phyloP scores from a whole-genome alignment of 2,888 invertebrate species.

The Dexiosoma caninum region DNA sequence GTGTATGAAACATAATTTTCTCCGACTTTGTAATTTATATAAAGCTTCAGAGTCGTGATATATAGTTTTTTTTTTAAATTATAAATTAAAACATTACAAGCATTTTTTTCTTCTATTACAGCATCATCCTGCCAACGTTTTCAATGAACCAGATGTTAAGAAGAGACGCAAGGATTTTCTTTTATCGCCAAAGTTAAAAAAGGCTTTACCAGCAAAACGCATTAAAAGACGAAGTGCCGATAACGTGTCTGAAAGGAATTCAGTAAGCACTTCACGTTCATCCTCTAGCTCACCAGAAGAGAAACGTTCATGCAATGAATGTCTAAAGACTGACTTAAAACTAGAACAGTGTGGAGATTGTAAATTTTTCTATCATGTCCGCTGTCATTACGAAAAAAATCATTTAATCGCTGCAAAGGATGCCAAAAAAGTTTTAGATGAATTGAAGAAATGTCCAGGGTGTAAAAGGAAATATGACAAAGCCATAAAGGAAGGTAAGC shows the following conservation, averaged over 20 bases:
- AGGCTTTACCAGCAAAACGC: conserved; percentile 68
- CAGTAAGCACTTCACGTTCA: conserved; percentile 64
- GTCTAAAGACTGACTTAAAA: conserved; percentile 70
- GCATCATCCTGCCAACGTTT: conserved; percentile 31
- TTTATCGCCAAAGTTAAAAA: conserved; percentile 74
- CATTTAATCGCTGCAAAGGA: conserved; percentile 45
- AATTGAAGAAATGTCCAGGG: conserved; percentile 61
- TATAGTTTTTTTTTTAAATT: too few relatives aligned
- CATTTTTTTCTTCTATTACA: background rate
- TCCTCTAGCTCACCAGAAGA: conserved; percentile 69
- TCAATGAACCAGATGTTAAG: conserved; percentile 60
- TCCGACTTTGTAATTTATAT: too few relatives aligned
- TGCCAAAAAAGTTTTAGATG: conserved; percentile 15
- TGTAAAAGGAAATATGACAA: conserved; percentile 62
- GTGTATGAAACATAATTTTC: conserved; percentile 31
- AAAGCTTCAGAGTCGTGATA: too few relatives aligned
- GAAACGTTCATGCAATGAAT: conserved; percentile 71
- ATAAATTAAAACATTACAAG: background rate
- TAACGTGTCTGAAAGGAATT: conserved; percentile 49
- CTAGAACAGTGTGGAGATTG: conserved; percentile 68
- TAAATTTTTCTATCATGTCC: conserved; percentile 67
- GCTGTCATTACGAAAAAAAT: conserved; percentile 66
- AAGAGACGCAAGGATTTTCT: conserved; percentile 74
- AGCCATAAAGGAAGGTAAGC: conserved; percentile 59
- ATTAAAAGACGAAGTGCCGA: conserved; percentile 60